Conservation (phyloP, 2,888 invertebrate species). For the Octodonta nipae region DNA sequence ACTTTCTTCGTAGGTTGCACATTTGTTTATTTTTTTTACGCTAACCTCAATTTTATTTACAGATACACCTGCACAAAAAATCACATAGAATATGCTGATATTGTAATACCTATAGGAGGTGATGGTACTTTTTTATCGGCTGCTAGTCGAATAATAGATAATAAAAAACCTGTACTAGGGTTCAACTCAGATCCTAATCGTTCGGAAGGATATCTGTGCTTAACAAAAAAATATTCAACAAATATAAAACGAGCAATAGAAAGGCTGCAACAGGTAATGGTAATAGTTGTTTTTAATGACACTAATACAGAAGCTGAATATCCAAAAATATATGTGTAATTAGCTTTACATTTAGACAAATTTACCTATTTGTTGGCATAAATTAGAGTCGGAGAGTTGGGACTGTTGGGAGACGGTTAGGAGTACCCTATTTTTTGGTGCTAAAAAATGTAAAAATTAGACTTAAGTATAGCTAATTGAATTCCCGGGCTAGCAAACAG, state of each 20-base stretch:
- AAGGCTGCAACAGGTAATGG: constrained; percentile 51
- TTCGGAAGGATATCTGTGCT: constrained; percentile 85
- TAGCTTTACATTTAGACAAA: too few species aligned
- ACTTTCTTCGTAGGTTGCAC: background rate
- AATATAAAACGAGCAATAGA: constrained; percentile 67
- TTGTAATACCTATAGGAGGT: constrained; percentile 79
- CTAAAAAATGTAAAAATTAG: too few species aligned
- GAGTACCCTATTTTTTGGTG: too few species aligned
- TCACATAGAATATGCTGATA: constrained; percentile 81
- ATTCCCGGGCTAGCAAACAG: too few species aligned
- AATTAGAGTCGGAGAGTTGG: too few species aligned
- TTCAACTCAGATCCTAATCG: constrained; percentile 90
- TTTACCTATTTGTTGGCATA: too few species aligned
- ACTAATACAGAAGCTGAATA: too few species aligned
- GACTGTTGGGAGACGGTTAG: too few species aligned
- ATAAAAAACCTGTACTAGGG: constrained; percentile 83
- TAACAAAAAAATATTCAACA: constrained; percentile 72
- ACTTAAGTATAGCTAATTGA: too few species aligned
- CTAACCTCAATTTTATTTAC: constrained; percentile 3
- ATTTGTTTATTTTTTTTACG: background rate
- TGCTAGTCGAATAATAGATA: constrained; percentile 65
- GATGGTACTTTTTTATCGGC: constrained; percentile 95
- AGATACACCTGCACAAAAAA: constrained; percentile 49
- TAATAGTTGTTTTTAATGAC: constrained; percentile 1
- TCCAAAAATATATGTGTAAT: too few species aligned